Evolutionary conservation across 53 echinoderm and acorn worm genomes (phyloP).

Genomic region (Luidia sarsii): DNA sequence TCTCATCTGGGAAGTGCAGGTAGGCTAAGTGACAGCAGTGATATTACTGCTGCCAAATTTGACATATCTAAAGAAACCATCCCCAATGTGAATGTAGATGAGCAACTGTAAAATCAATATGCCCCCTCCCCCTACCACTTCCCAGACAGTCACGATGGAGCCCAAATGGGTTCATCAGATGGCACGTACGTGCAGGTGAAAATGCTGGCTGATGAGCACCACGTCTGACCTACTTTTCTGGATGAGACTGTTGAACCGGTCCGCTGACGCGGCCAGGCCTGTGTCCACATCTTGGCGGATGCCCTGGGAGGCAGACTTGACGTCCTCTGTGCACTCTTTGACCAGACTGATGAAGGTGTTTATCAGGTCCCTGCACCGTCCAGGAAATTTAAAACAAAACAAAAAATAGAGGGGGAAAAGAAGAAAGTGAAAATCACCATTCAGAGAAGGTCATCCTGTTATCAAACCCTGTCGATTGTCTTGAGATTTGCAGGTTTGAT

Average conservation of each 20-base stretch:
- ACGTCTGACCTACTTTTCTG: constrained; percentile 73
- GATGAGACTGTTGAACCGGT: constrained; percentile 66
- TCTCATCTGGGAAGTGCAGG: too few relatives aligned
- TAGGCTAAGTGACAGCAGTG: too few relatives aligned
- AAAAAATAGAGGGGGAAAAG: neutral
- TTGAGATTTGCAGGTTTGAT: neutral
- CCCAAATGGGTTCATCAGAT: too few relatives aligned
- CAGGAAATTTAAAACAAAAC: too few relatives aligned
- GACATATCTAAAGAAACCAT: too few relatives aligned
- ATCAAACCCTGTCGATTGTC: neutral
- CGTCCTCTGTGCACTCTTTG: constrained; percentile 92
- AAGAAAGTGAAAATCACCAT: neutral
- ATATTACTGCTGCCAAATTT: too few relatives aligned
- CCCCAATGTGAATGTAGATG: too few relatives aligned
- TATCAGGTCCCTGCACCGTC: constrained; percentile 80
- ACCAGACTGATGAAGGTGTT: constrained; percentile 88
- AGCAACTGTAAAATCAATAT: too few relatives aligned
- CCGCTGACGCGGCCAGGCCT: constrained; percentile 70
- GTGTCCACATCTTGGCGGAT: constrained; percentile 75
- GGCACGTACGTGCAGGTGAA: neutral
- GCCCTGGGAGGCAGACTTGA: constrained; percentile 71
- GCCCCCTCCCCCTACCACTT: too few relatives aligned
- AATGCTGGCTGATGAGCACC: neutral
- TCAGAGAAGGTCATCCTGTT: neutral
- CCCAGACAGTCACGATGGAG: too few relatives aligned